Base-by-base conservation (phyloP, 2,888 invertebrate species). In the Tiliacea aurago region DNA sequence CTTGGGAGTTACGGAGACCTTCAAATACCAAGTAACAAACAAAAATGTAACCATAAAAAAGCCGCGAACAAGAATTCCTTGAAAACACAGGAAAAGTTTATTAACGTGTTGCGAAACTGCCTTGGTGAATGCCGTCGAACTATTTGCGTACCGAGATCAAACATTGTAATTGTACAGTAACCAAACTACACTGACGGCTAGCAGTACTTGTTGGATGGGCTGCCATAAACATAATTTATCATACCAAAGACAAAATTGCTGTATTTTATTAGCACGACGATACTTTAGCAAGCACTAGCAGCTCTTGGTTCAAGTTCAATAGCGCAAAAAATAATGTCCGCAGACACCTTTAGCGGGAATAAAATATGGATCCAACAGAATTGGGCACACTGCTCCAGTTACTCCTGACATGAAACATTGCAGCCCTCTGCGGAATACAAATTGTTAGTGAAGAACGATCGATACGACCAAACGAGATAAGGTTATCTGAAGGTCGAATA, bases 401-500 rank as follows among this genome's bases (percentile, higher is more conserved):
- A 59, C 56, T 47, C 47, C 61, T 55, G 69, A 41, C 62, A 45
- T 72, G 55, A 82, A 84, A 74, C 71, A 78, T 73, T 59, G 67
- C 66, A 73, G 56, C 43, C 73, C 75, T 75, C 63, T 43, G 53
- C 71, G 76, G 85, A 85, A 85, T 83, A 85, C 83, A 81, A 85
- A 86, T 84, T 73, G 70, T 75, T 73, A 53, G 61, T 59, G 59
- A 68, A 66, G 70, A 59, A 70, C 80, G 83, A 78, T 85, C 87
- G 76, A 85, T 87, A 85, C 58, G 37, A 65, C 62, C 61, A 69
- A 80, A 76, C 62, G 76, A 81, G 75, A 86, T 85, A 78, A 85
- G 84, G 84, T 85, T 84, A 84, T 87, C 78, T 80, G 76, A 81
- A 86, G 86, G 87, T 80, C 78, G 72, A 79, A 73, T 75, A 80